Evolutionary conservation across 2,113 vertebrate species (phyloP).

Genomic region (Mungos mungo): DNA sequence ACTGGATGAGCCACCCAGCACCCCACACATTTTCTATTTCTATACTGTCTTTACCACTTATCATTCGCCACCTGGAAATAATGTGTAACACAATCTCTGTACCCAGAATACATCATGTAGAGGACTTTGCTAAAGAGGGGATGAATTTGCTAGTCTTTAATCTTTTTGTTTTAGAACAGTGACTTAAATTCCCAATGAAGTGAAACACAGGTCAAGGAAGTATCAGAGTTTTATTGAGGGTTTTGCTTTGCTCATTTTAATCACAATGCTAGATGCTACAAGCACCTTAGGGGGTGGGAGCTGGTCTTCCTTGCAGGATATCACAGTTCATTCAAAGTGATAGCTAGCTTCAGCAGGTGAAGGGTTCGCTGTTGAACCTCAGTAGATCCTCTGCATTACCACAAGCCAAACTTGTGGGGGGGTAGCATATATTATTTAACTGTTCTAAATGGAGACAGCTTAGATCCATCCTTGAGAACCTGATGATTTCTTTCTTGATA

Average conservation of each 20-base stretch:
- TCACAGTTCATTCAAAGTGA: not conserved
- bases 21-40: not conserved
- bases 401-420: not conserved
- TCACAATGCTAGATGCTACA: not conserved
- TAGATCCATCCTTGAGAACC: not conserved
- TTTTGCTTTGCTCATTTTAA: not conserved
- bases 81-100: not conserved
- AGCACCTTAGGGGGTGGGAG: not conserved
- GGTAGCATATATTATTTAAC: not conserved
- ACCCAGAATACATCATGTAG: not conserved
- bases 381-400: not conserved
- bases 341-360: not conserved
- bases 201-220: not conserved
- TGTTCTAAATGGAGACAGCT: not conserved
- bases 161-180: not conserved
- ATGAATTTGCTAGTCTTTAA: not conserved
- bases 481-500: not conserved
- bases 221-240: not conserved
- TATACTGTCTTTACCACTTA: not conserved
- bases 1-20: too few relatives aligned
- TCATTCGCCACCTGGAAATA: not conserved
- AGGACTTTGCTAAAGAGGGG: not conserved
- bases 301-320: not conserved
- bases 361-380: not conserved
- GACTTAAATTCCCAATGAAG: not conserved